Evolutionary conservation across 2,888 invertebrate species (phyloP), one percentile per base, ranked within the genome.

Genomic region (Eumerus sabulonum): DNA sequence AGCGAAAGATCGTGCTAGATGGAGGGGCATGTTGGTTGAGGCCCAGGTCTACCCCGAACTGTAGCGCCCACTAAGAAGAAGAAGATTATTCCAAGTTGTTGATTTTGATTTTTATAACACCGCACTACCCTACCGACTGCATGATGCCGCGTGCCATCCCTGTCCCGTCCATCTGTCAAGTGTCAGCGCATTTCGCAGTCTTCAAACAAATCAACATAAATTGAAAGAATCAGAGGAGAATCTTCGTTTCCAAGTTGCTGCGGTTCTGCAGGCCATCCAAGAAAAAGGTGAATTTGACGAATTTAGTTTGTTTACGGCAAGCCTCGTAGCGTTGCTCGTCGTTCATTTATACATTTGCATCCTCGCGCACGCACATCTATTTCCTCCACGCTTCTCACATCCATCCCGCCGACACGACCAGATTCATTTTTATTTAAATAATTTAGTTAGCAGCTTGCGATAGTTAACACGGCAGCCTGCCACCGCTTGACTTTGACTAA

Each of bases 51-150:
- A n/a, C n/a, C n/a, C n/a, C n/a, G n/a, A n/a, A n/a, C n/a, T n/a
- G n/a, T n/a, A n/a, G n/a, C n/a, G n/a, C n/a, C n/a, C n/a, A n/a
- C n/a, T n/a, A n/a, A n/a, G n/a, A n/a, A n/a, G n/a, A n/a, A n/a
- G n/a, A n/a, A n/a, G n/a, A n/a, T n/a, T n/a, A n/a, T n/a, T n/a
- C n/a, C n/a, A n/a, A n/a, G n/a, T n/a, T n/a, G n/a, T n/a, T n/a
- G n/a, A n/a, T n/a, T n/a, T n/a, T n/a, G n/a, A 87, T 96, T 95
- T 51, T 18, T 12, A 13, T 9, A 1, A 27, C 7, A 4, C 2
- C 27, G 27, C 27, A 27, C 27, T 27, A 27, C 27, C 27, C 27
- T 27, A 27, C 7, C 27, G 40, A 40, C 40, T 5, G 2, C 11
- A 40, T n/a, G 2, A 3, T n/a, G 9, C 40, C 40, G n/a, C 1